Evolutionary conservation across 2,888 invertebrate species (phyloP), one percentile per base, ranked within the genome.

Genomic region (Chalcosyrphus nemorum): DNA sequence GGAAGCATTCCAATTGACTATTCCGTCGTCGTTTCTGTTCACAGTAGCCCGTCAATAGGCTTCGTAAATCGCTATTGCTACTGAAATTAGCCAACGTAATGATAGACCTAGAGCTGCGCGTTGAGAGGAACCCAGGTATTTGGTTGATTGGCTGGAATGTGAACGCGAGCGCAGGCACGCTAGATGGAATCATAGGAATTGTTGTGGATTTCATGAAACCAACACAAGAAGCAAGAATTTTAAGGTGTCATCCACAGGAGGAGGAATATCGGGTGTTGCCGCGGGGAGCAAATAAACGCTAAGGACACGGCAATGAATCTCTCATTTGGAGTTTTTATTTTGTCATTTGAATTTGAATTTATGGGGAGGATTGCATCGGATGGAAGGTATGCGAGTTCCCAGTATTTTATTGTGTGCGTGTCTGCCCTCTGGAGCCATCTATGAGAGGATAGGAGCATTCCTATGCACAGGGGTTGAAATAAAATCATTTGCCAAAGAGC

Each of bases 71-170:
- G 61, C 54, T 54, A 38, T 38, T 54, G 82, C 77, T 74, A 70
- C 70, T 61, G 82, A 82, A 77, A 77, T 77, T 82, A 82, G 81
- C 76, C 38, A 52, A 63, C 57, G 71, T 81, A 81, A 81, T 81
- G 59, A 81, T 71, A 65, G 63, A 68, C 52, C 57, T 38, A 41
- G 45, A 71, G 70, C 57, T n/a, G n/a, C n/a, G n/a, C 35, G 57
- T 57, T 70, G 45, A 50, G 38, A 43, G 71, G 63, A 38, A 57
- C 15, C 38, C 29, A 15, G 61, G 77, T n/a, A 76, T 68, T 52
- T 45, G 71, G 52, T 35, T 82, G 81, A 77, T 77, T 82, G 75
- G 61, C n/a, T 63, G 75, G 75, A 75, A 81, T 81, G 41, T 50
- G 56, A 59, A 52, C 43, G 57, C 6, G 43, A n/a, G 50, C 52